Percentiles rank a stretch among this genome's conserved stretches.
Conservation (phyloP, 2,888 invertebrate species). For the Acronicta leporina region DNA sequence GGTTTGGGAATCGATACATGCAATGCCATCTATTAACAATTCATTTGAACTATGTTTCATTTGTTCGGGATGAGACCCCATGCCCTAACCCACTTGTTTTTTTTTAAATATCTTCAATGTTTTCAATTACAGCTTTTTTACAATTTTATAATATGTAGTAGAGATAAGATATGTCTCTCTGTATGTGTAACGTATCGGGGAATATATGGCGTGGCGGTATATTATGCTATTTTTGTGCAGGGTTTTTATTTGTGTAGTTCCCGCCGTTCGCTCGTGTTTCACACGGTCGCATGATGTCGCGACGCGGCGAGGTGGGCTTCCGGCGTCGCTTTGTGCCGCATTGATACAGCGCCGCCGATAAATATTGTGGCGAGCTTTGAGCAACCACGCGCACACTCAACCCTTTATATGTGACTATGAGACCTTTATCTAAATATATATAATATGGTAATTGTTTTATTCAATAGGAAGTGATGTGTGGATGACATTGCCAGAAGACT, state of each 20-base stretch:
- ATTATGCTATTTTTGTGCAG: no score
- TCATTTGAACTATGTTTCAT: no score
- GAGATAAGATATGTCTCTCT: no score
- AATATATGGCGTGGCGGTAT: no score
- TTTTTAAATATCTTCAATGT: no score
- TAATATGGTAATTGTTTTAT: constrained; percentile 34
- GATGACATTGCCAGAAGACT: neutral
- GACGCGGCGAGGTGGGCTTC: constrained; percentile 81
- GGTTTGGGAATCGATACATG: no score
- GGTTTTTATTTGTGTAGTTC: neutral
- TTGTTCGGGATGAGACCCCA: no score
- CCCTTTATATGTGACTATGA: constrained; percentile 41
- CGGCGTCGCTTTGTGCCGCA: constrained; percentile 84
- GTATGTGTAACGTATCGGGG: no score
- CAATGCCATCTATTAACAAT: no score
- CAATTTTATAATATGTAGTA: no score
- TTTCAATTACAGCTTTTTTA: no score
- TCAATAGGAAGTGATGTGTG: constrained; percentile 1
- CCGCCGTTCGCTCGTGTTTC: constrained; percentile 29
- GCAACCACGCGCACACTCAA: constrained; percentile 46
- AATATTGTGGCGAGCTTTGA: constrained; percentile 87
- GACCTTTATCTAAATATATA: constrained; percentile 31
- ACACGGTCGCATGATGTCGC: constrained; percentile 60
- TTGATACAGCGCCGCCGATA: constrained; percentile 86
- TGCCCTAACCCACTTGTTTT: no score